Evolutionary conservation across 1,140 invertebrate species (phyloP), one percentile per base, ranked within the genome.

Genomic region (Drosophila nasuta): DNA sequence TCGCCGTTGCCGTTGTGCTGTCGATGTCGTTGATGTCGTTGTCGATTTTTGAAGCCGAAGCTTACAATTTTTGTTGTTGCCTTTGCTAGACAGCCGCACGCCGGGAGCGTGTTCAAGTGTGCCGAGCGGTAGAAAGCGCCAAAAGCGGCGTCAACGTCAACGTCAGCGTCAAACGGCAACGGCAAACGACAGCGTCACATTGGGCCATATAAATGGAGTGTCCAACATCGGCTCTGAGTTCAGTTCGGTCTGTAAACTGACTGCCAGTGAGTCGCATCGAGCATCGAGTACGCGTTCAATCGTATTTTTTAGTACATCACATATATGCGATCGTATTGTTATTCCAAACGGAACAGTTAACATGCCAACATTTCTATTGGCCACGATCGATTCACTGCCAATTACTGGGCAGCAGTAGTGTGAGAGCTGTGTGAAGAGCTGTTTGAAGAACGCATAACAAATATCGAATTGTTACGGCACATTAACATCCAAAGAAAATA

Each of bases 181-280:
- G 30, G 6, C 52, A 52, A 10, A 3, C 52, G 33, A 3, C 52
- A 56, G 33, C 52, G 62, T 45, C 38, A 30, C 35, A 38, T 38
- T 28, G 62, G 33, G 67, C 38, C 60, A 52, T 89, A 89, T 89
- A 85, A 79, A 89, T 81, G 86, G 75, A 81, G 81, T 81, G 52
- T 43, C 62, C 75, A 87, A 69, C 72, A 67, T 49, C 75, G 76
- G 74, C 72, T 74, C 63, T 82, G 64, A 72, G 87, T 81, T 91
- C 87, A 91, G 87, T 91, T 82, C 77, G 72, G 64, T 82, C 51
- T 86, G 63, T 69, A 69, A 68, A 77, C 67, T 82, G 83, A 58
- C 71, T 65, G 52, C 71, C 73, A 62, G 65, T 25, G 20, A 25
- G 20, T 25, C 20, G 20, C 20, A 25, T 67, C 75, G 64, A 74